Base-by-base conservation (phyloP, 1,140 invertebrate species). In the Penaeus vannamei region DNA sequence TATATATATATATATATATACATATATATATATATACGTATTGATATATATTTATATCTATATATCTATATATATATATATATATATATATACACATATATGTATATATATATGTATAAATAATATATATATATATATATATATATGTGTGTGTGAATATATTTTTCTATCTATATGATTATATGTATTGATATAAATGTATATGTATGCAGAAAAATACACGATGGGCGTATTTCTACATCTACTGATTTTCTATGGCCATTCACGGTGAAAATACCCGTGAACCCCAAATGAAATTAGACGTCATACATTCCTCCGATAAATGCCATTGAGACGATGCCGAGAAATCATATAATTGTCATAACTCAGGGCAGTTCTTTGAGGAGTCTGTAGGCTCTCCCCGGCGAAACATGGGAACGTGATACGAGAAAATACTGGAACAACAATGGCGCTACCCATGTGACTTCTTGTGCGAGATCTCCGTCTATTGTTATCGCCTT, bases 341-440 rank as follows among this genome's bases (percentile, higher is more conserved):
- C 72, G 53, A 85, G 32, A 53, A 66, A 85, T 86, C 59, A 60
- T 59, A 86, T 77, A 79, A 80, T 80, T 32, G 76, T 61, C 72
- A 80, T 80, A 86, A 80, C 59, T 20, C 76, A 2, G 59, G 72
- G 85, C 32, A 42, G 72, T 80, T 42, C 85, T 86, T 86, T 86
- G 72, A 80, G 85, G 53, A 42, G 72, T 20, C 85, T 62, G 53
- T 32, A 22, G 46, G 32, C 84, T 85, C 32, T 26, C 72, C 46
- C 69, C 26, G 69, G 84, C 53, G 72, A 59, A 53, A 81, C 79
- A n/a, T n/a, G 79, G 87, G 69, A 89, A 89, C 60, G n/a, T 22
- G 82, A 89, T 81, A 89, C 32, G 69, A 77, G 82, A 84, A 89
- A 84, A 84, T 89, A 89, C 79, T 89, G 87, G 82, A 84, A 76